phyloP scores from a whole-genome alignment of 2,113 vertebrate species.

The Tauraco erythrolophus region DNA sequence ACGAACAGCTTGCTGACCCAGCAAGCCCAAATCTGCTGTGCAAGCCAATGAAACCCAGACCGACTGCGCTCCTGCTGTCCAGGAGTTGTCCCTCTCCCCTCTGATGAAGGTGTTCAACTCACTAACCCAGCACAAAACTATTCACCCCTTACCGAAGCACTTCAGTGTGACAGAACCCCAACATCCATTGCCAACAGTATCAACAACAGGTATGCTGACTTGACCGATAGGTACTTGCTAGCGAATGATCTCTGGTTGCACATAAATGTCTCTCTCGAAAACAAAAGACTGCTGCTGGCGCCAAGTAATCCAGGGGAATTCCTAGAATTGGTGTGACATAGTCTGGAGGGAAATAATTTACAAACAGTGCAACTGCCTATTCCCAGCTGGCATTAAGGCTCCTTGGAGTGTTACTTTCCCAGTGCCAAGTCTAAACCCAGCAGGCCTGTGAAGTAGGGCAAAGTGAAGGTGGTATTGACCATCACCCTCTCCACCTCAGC shows the following conservation, averaged over 20 bases:
- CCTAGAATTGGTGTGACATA: not conserved
- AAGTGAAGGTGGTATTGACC: not conserved
- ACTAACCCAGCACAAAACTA: not conserved
- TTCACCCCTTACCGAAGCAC: not conserved
- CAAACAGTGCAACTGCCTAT: not conserved
- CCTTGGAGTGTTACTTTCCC: not conserved
- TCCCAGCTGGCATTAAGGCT: not conserved
- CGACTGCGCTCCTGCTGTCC: not conserved
- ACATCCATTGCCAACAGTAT: not conserved
- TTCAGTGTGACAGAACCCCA: not conserved
- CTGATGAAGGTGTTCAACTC: not conserved
- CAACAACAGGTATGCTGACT: not conserved
- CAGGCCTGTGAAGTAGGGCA: not conserved
- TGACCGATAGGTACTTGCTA: not conserved
- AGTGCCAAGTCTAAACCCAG: not conserved
- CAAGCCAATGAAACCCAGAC: not conserved
- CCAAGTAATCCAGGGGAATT: not conserved
- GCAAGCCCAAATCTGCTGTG: not conserved
- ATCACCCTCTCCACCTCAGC: not conserved
- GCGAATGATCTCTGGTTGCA: not conserved
- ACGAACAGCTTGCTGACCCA: not conserved
- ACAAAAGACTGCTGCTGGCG: not conserved
- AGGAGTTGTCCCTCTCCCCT: not conserved
- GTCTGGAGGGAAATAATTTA: not conserved
- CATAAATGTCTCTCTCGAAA: not conserved